phyloP scores from a whole-genome alignment of 2,888 invertebrate genomes.

The Achlya flavicornis region DNA sequence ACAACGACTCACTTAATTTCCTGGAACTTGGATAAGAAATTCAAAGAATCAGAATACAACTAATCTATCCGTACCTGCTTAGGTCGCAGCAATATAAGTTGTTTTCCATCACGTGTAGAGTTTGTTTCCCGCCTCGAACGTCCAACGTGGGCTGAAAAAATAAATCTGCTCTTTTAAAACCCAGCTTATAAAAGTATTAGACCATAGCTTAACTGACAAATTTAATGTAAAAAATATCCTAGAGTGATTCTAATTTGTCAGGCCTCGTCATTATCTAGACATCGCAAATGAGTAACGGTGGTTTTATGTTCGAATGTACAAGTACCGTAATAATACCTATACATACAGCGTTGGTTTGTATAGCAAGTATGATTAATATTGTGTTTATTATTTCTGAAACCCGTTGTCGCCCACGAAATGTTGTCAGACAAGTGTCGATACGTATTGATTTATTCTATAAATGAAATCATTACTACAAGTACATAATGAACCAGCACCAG shows the following conservation, averaged over 20 bases:
- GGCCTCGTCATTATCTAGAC: slow-evolving; percentile 19
- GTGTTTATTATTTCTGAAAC: slow-evolving; percentile 30
- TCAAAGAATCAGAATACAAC: slow-evolving; percentile 11
- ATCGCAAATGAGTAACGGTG: slow-evolving; percentile 45
- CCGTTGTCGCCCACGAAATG: slow-evolving; percentile 30
- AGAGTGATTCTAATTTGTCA: slow-evolving; percentile 8
- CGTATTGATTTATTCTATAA: slow-evolving; percentile 14
- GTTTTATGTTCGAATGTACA: slow-evolving; percentile 33
- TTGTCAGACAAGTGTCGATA: slow-evolving; percentile 24
- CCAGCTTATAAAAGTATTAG: neutral
- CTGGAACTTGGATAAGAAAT: too few relatives aligned
- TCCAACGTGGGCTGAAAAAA: slow-evolving; percentile 58
- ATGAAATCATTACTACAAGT: neutral
- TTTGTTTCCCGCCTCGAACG: slow-evolving; percentile 64
- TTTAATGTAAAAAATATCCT: neutral
- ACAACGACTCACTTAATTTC: too few relatives aligned
- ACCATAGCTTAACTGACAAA: neutral
- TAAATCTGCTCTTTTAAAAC: neutral
- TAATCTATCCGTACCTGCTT: slow-evolving; percentile 56
- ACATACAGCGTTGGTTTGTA: slow-evolving; percentile 12
- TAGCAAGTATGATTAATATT: slow-evolving; percentile 24
- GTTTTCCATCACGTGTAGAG: slow-evolving; percentile 65
- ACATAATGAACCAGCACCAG: neutral
- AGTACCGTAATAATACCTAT: slow-evolving; percentile 49
- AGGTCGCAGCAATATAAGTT: slow-evolving; percentile 56